These are phyloP conservation scores for Caloenas nicobarica DNA, from an alignment of 2,113 vertebrate species.

Conservation along the genomic window DNA sequence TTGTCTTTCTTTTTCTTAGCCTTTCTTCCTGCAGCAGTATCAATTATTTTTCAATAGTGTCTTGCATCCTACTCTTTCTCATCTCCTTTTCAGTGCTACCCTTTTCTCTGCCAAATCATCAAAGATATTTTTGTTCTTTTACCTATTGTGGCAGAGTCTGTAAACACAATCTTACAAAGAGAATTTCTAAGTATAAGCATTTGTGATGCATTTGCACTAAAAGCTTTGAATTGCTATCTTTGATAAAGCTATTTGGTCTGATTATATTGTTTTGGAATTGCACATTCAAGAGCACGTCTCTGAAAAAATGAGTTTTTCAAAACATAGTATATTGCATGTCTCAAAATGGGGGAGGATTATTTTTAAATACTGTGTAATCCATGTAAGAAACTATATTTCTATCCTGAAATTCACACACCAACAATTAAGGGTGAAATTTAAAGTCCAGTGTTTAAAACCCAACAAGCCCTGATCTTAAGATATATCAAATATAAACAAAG, in stretches of 20 bases:
- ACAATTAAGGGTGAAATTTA: background rate
- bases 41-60: constrained; percentile 49
- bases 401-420: background rate
- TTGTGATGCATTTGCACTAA: constrained; percentile 63
- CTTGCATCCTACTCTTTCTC: background rate
- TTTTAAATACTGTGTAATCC: background rate
- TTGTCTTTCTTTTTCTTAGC: background rate
- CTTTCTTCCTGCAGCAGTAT: constrained; percentile 34
- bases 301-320: constrained; percentile 2
- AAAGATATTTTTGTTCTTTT: constrained; percentile 62
- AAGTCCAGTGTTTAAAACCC: background rate
- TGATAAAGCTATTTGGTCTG: constrained; percentile 62
- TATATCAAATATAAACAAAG: background rate
- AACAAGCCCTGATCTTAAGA: background rate
- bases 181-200: constrained; percentile 52
- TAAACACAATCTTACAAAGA: constrained; percentile 54
- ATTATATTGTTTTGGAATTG: constrained; percentile 60
- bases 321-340: background rate
- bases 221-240: constrained; percentile 68
- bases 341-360: background rate
- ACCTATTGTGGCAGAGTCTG: constrained; percentile 34
- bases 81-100: constrained; percentile 28
- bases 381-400: background rate
- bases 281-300: background rate
- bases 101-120: constrained; percentile 46